These are phyloP conservation scores for Myotis planiceps DNA, from an alignment of 2,797 vertebrate species.

Conservation along the genomic window DNA sequence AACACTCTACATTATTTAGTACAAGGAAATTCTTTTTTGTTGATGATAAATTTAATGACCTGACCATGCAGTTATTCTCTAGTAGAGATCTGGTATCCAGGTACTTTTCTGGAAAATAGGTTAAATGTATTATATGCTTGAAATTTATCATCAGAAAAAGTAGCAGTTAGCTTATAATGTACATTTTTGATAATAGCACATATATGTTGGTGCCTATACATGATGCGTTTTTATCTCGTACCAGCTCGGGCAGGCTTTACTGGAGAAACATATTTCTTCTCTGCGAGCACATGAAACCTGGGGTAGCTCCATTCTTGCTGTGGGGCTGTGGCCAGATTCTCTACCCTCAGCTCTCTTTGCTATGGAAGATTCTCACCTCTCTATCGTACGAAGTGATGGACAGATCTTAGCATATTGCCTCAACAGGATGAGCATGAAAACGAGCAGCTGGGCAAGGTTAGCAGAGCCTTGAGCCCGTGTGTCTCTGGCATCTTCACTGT, in stretches of 20 bases:
- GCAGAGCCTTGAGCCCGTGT: neutral
- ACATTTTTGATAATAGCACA: neutral
- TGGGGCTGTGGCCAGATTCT: constrained; percentile 95
- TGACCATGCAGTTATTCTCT: neutral
- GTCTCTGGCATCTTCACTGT: neutral
- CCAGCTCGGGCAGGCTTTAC: constrained; percentile 91
- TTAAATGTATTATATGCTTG: neutral
- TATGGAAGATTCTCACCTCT: constrained; percentile 95
- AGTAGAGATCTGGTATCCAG: neutral
- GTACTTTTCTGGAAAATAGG: neutral
- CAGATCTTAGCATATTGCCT: constrained; percentile 94
- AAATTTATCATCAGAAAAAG: neutral
- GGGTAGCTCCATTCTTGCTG: constrained; percentile 91
- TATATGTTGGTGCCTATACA: neutral
- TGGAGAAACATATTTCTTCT: constrained; percentile 90
- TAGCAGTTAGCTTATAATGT: neutral
- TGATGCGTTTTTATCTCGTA: constrained; percentile 22
- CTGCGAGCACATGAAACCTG: constrained; percentile 89
- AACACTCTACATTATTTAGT: neutral
- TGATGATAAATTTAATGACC: neutral
- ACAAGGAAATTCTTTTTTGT: neutral
- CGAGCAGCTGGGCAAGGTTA: constrained; percentile 89
- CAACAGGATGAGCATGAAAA: constrained; percentile 92
- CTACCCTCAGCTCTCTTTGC: constrained; percentile 92
- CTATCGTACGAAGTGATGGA: constrained; percentile 92